A percentile compares a stretch with the other conserved stretches of the same genome.
These are phyloP conservation scores for Gobionotothen gibberifrons DNA, from an alignment of 2,797 vertebrate genomes.

Conservation along the genomic window DNA sequence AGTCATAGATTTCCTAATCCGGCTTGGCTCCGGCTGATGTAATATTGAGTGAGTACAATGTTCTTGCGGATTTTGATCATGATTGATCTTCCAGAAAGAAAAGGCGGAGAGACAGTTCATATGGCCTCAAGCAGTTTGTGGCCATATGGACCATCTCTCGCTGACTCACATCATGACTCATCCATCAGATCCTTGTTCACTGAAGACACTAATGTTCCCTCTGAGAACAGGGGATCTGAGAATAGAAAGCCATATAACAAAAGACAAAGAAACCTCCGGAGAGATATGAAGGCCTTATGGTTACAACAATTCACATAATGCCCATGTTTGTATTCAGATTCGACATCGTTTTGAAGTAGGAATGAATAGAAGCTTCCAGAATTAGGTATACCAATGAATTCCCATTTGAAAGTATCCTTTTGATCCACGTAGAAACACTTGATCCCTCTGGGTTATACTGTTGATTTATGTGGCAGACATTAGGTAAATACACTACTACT, in stretches of 20 bases:
- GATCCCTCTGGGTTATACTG: too few species aligned
- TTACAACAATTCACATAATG: conserved; percentile 29
- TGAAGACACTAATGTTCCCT: conserved; percentile 38
- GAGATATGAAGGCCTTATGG: conserved; percentile 24
- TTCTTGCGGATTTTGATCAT: conserved; percentile 40
- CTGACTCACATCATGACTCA: conserved; percentile 76
- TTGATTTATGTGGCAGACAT: too few species aligned
- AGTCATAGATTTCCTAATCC: conserved; percentile 33
- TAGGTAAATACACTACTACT: too few species aligned
- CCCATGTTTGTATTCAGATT: conserved; percentile 7
- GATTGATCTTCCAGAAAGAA: conserved; percentile 46
- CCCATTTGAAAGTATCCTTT: not conserved
- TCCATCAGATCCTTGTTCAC: conserved; percentile 56
- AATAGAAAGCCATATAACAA: conserved; percentile 48
- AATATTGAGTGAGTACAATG: conserved; percentile 38
- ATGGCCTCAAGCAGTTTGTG: conserved; percentile 44
- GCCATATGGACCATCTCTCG: conserved; percentile 56
- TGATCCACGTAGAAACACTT: not conserved
- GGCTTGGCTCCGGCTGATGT: conserved; percentile 35
- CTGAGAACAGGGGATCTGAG: conserved; percentile 46
- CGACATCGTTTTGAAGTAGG: not conserved
- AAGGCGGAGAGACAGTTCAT: conserved; percentile 33
- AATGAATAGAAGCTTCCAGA: not conserved
- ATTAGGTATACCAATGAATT: not conserved
- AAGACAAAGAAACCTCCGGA: conserved; percentile 55